These are phyloP conservation scores for Microtus ochrogaster DNA, from an alignment of 2,113 vertebrate genomes.

Conservation along the genomic window DNA sequence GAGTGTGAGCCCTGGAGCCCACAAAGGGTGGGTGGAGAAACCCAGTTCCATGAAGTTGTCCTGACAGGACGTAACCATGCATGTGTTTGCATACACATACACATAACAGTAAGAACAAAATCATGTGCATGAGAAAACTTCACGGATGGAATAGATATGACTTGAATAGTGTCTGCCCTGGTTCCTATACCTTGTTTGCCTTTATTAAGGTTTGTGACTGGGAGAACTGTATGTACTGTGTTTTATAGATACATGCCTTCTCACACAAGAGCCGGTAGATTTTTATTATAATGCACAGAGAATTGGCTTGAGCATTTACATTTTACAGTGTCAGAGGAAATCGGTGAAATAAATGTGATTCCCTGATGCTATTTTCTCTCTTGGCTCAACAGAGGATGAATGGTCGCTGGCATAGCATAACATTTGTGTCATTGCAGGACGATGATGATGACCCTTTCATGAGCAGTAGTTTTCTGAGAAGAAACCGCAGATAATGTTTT, in stretches of 20 bases:
- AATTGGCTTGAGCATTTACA: neutral
- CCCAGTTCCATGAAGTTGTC: neutral
- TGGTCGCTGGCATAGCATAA: neutral
- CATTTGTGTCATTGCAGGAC: slow-evolving; percentile 85
- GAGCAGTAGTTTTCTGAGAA: slow-evolving; percentile 82
- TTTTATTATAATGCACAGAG: slow-evolving; percentile 37
- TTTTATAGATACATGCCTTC: neutral
- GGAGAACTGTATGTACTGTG: neutral
- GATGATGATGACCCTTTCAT: slow-evolving; percentile 91
- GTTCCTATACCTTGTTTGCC: neutral
- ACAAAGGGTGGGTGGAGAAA: neutral
- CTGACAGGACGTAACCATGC: neutral
- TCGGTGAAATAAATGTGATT: neutral
- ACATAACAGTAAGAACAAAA: neutral
- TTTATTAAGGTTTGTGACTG: slow-evolving; percentile 36
- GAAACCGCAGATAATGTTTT: slow-evolving; percentile 83
- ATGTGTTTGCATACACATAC: neutral
- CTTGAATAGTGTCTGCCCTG: neutral
- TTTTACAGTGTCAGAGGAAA: slow-evolving; percentile 31
- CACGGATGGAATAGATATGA: neutral
- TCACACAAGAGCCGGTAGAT: neutral
- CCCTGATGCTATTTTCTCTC: neutral
- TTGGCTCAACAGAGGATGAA: neutral
- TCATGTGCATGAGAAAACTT: neutral
- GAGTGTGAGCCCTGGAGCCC: neutral